Base-by-base conservation (phyloP, 2,888 invertebrate species). In the Steinernema carpocapsae region DNA sequence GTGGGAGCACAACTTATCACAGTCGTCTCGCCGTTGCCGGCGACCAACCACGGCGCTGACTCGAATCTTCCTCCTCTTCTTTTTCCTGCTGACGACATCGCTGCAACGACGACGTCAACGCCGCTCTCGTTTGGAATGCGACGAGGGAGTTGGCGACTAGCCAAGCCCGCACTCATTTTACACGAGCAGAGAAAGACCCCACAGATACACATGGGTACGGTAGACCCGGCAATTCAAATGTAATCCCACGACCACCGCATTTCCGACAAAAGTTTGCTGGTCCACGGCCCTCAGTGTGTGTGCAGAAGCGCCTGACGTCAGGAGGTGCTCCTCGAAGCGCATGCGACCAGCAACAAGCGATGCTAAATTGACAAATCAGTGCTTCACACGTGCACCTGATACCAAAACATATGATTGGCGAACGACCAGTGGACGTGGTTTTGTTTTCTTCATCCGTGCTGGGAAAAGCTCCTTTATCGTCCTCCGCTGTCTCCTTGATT, bases 1-100 rank as follows among this genome's bases (percentile, higher is more conserved):
- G 19, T 32, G 64, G 32, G 64, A 64, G 64, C 64, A 64, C 64
- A 64, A 64, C 32, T 64, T 64, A 64, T 64, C 64, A 64, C 64
- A 64, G 64, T 64, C 32, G 64, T 19, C 64, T n/a, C 32, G 22
- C 1, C 64, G 64, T 56, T 26, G 6, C 32, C 10, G 7, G 32
- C 32, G 32, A 32, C 64, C 29, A 14, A 64, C 64, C 64, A 64
- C 64, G 32, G 32, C 64, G 64, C 29, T 29, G 32, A 32, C 64
- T 17, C 32, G 26, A 64, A n/a, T 37, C 37, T n/a, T n/a, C n/a
- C n/a, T n/a, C n/a, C n/a, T 37, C 37, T 37, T 37, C 37, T 37
- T 37, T n/a, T n/a, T n/a, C n/a, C n/a, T 10, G 52, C 52, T 19
- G 24, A 22, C 52, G 52, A 64, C 29, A 48, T 14, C 32, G 29